These are phyloP conservation scores for Eucera pruinosa DNA, from an alignment of 2,888 invertebrate species.

Conservation along the genomic window DNA sequence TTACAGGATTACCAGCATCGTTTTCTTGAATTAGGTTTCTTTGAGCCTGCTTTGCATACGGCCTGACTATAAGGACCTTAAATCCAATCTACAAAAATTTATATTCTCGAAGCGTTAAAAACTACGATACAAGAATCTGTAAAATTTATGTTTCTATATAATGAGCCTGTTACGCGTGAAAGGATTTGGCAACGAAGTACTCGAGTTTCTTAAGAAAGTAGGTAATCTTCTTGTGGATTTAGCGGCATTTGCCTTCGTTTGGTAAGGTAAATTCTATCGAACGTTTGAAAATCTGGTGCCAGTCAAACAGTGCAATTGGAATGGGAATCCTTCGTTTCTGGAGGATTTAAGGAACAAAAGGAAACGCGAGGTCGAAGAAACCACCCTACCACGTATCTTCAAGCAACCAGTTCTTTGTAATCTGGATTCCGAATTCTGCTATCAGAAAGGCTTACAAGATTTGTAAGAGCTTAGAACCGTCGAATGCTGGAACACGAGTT, in stretches of 20 bases:
- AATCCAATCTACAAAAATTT: slow-evolving; percentile 4
- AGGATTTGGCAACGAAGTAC: too few relatives aligned
- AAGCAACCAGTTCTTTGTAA: slow-evolving; percentile 36
- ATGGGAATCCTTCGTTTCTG: not conserved
- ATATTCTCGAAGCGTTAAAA: too few relatives aligned
- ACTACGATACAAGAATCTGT: too few relatives aligned
- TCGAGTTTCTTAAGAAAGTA: too few relatives aligned
- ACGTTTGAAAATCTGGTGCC: not conserved
- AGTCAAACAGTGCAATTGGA: slow-evolving; percentile 18
- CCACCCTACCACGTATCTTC: slow-evolving; percentile 21
- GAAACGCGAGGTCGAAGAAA: slow-evolving; percentile 22
- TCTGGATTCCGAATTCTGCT: slow-evolving; percentile 32
- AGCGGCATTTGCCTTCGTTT: not conserved
- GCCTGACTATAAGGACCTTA: not conserved
- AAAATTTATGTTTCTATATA: too few relatives aligned
- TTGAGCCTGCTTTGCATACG: slow-evolving; percentile 7
- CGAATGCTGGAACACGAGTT: slow-evolving; percentile 11
- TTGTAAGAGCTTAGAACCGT: slow-evolving; percentile 32
- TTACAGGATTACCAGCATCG: slow-evolving; percentile 11
- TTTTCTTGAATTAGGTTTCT: slow-evolving; percentile 31
- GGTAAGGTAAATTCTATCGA: not conserved
- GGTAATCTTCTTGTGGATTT: not conserved
- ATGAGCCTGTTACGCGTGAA: too few relatives aligned
- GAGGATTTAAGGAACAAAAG: slow-evolving; percentile 20
- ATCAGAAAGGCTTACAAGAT: slow-evolving; percentile 8